phyloP scores from a whole-genome alignment of 2,888 invertebrate genomes.

The Crocallis elinguaria region DNA sequence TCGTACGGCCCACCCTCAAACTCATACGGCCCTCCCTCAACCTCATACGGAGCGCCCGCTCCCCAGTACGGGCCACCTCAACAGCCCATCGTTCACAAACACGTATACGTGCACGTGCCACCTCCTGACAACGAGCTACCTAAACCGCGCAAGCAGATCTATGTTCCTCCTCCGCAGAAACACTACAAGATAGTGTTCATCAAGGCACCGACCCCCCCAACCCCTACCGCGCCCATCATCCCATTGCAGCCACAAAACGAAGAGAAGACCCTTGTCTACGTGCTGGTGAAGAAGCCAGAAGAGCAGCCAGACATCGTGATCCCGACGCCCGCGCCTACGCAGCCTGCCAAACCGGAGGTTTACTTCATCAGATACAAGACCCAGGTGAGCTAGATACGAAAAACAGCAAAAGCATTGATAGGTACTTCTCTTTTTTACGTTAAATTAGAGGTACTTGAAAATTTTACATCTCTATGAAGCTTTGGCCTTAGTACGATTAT shows the following conservation, averaged over 20 bases:
- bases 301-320: constrained; percentile 91
- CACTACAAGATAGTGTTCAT: constrained; percentile 95
- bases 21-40: constrained; percentile 81
- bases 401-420: too few relatives aligned
- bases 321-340: constrained; percentile 92
- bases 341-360: constrained; percentile 95
- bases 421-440: too few relatives aligned
- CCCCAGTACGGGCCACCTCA: constrained; percentile 89
- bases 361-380: constrained; percentile 96
- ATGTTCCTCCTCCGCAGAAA: constrained; percentile 87
- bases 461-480: too few relatives aligned
- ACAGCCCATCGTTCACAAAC: constrained; percentile 93
- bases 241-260: constrained; percentile 92
- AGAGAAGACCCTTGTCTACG: constrained; percentile 95
- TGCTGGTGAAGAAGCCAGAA: constrained; percentile 95
- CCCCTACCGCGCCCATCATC: constrained; percentile 86
- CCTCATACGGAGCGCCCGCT: constrained; percentile 78
- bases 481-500: too few relatives aligned
- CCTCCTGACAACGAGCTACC: constrained; percentile 93
- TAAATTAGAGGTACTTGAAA: too few relatives aligned
- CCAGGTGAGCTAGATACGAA: constrained; percentile 82
- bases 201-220: constrained; percentile 88
- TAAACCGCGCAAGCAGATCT: constrained; percentile 84
- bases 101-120: constrained; percentile 95
- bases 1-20: constrained; percentile 85